Conservation (phyloP, 2,888 invertebrate species). For the Monoplex corrugatus region DNA sequence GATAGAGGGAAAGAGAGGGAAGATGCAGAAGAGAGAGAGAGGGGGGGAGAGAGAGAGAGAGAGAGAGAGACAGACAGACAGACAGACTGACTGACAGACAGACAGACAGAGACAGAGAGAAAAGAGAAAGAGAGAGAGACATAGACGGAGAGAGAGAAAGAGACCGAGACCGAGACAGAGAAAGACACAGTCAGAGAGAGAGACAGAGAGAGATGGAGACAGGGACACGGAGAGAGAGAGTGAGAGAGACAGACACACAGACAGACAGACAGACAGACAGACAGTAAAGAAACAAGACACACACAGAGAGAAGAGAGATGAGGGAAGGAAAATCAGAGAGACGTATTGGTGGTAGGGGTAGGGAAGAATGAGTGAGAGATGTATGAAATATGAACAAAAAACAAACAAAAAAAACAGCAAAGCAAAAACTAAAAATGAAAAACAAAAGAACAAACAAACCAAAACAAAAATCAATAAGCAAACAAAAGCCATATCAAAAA, state of each 20-base stretch:
- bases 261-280: slow-evolving; percentile 10
- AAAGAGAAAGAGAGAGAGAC: neutral
- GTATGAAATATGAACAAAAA: no score
- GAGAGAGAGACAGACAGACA: neutral
- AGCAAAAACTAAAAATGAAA: no score
- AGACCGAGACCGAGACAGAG: neutral
- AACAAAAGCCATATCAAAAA: no score
- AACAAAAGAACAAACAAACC: no score
- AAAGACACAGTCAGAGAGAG: neutral
- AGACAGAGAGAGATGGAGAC: neutral
- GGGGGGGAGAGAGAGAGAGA: neutral
- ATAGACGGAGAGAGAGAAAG: neutral
- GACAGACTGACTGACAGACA: neutral
- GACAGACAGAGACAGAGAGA: neutral
- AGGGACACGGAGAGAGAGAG: neutral
- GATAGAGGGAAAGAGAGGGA: no score
- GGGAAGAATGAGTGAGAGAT: no score
- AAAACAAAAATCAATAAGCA: no score
- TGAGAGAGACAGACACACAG: neutral
- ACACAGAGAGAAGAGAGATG: neutral
- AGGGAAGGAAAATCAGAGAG: neutral
- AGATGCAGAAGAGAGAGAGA: neutral
- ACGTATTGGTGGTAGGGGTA: no score
- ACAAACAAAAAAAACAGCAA: no score
- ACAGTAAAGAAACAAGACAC: neutral